A percentile compares a stretch with the other conserved stretches of the same genome.
Evolutionary conservation across 2,888 invertebrate genomes (phyloP).

Genomic region (Diaperis boleti): DNA sequence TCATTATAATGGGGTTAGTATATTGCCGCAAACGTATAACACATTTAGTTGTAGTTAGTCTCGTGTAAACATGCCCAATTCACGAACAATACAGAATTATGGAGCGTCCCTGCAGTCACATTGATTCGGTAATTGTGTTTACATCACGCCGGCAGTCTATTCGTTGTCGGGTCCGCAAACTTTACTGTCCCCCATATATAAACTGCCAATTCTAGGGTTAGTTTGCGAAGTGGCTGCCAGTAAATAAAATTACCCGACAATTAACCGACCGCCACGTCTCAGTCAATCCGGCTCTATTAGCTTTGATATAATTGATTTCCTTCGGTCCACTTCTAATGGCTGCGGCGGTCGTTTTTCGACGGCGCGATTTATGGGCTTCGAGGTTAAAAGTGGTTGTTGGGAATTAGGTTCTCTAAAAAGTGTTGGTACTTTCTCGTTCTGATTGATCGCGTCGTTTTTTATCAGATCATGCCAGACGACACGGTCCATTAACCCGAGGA

Average conservation of each 20-base stretch:
- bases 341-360: neutral
- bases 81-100: slow-evolving; percentile 56
- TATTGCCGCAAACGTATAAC: slow-evolving; percentile 37
- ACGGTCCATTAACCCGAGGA: too few species aligned
- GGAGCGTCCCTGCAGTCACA: slow-evolving; percentile 54
- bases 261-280: slow-evolving; percentile 45
- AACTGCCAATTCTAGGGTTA: slow-evolving; percentile 55
- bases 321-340: slow-evolving; percentile 7
- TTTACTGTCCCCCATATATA: slow-evolving; percentile 54
- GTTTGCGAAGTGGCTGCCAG: slow-evolving; percentile 52
- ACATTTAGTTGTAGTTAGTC: slow-evolving; percentile 45
- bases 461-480: too few species aligned
- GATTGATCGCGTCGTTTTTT: too few species aligned
- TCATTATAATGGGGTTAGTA: slow-evolving; percentile 34
- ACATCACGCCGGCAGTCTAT: slow-evolving; percentile 50
- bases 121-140: slow-evolving; percentile 59
- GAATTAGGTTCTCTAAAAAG: too few species aligned
- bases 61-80: slow-evolving; percentile 50
- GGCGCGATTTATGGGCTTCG: neutral
- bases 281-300: slow-evolving; percentile 40
- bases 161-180: slow-evolving; percentile 50
- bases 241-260: slow-evolving; percentile 50
- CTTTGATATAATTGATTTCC: slow-evolving; percentile 41
- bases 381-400: too few species aligned
- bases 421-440: too few species aligned